Base-by-base conservation (phyloP, 2,113 vertebrate genomes). In the Oryctolagus cuniculus region DNA sequence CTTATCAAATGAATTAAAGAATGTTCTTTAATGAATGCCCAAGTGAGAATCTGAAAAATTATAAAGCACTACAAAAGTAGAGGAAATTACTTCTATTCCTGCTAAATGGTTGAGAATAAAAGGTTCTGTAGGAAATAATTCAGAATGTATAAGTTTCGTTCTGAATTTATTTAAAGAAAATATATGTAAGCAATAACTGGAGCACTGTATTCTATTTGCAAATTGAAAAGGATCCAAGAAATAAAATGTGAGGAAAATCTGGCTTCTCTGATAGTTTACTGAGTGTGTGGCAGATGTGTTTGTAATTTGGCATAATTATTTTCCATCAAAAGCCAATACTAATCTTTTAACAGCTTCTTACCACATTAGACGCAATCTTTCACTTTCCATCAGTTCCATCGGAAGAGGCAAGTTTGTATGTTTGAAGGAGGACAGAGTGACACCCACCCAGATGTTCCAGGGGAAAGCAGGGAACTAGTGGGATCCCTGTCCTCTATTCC, bases 301-400 rank as follows among this genome's bases (percentile, higher is more conserved):
- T 95, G 66, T 94, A 95, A 95, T 90, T 95, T 58, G 31, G 72
- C 69, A 19, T 89, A 95, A 95, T 95, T 97, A 79, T 93, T 97
- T 96, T 89, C 93, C 89, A 89, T 70, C 74, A 66, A 93, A 94
- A 96, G 91, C 64, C 89, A 91, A 85, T 66, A 84, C 79, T 96
- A 94, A 96, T 96, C 89, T 95, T 93, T 96, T 93, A 91, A 91
- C 93, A 94, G 94, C 91, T 96, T 92, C 94, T 96, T 95, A 96
- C 74, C 93, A 67, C 83, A 80, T 83, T 89, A 82, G 91, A 85
- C 53, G 79, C 24, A 36, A 44, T 89, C 64, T 89, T 94, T 94
- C 81, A 64, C 74, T 87, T 90, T 92, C 86, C 92, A 81, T 91
- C 93, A 92, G 1, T 90, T 91, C 95, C 93, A 96, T 94, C 75